Base-by-base conservation (phyloP, 2,113 vertebrate genomes). In the Erpornis zantholeuca region DNA sequence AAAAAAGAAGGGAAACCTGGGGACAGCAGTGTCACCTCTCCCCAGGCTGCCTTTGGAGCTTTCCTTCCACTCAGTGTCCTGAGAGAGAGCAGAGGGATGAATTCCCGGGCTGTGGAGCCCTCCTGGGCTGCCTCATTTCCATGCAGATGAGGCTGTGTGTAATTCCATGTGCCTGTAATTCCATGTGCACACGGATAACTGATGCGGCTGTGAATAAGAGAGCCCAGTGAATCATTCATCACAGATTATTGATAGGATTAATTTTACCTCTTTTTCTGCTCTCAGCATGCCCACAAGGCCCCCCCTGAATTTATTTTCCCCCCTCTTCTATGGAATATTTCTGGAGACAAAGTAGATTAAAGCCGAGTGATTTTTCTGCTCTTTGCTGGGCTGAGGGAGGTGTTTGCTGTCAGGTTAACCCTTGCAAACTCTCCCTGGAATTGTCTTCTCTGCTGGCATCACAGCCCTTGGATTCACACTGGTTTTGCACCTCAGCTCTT, bases 161-260 rank as follows among this genome's bases (percentile, higher is more conserved):
- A 65, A 92, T 95, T 81, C 93, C 83, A 72, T 53, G 79, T 4
- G 53, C 40, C 22, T 18, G 20, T 22, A 85, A 88, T 93, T 87
- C 93, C 78, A 16, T 47, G 57, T 65, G 69, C 53, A 33, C 13
- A 0, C 25, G 9, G 86, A 81, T 73, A 95, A 66, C 70, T 89
- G 36, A 31, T 89, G 84, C 27, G 83, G 78, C 86, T 73, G 65
- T 82, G 91, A 95, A 81, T 81, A 88, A 77, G 49, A 76, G 80
- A 86, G 75, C 86, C 1, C 38, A 96, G 89, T 96, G 94, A 96
- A 94, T 96, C 87, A 89, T 63, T 95, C 86, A 69, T 72, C 94
- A 72, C 53, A 81, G 93, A 82, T 91, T 95, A 96, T 82, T 91
- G 95, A 95, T 88, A 88, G 79, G 66, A 95, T 91, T 91, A 38